phyloP scores from a whole-genome alignment of 1,140 invertebrate genomes.

The Triops longicaudatus region DNA sequence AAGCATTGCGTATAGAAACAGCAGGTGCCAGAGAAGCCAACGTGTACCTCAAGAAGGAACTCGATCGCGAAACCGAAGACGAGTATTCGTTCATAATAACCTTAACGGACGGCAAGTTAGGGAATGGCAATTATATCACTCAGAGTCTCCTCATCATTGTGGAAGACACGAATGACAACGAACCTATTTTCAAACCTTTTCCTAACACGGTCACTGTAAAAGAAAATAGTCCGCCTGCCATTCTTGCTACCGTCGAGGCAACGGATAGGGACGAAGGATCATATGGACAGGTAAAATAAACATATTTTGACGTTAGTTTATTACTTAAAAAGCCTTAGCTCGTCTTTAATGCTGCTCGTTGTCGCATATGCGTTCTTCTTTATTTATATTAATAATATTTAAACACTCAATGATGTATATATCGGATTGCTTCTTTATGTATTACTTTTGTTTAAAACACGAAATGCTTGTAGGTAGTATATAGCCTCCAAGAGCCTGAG shows the following conservation, averaged over 20 bases:
- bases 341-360: too few species aligned
- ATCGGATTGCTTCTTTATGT: background rate
- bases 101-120: constrained; percentile 75
- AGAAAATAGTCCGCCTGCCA: constrained; percentile 60
- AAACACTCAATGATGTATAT: background rate
- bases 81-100: constrained; percentile 82
- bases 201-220: constrained; percentile 66
- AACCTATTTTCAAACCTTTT: constrained; percentile 76
- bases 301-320: background rate
- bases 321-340: too few species aligned
- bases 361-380: too few species aligned
- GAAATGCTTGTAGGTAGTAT: constrained; percentile 40
- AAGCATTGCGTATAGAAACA: constrained; percentile 74
- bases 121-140: constrained; percentile 78
- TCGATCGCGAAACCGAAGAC: constrained; percentile 77
- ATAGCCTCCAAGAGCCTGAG: constrained; percentile 61
- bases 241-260: constrained; percentile 73
- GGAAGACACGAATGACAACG: constrained; percentile 87
- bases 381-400: too few species aligned
- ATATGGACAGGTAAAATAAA: constrained; percentile 73
- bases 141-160: constrained; percentile 79
- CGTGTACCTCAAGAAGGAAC: constrained; percentile 75
- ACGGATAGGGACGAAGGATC: constrained; percentile 81
- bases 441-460: background rate
- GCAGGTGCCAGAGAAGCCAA: constrained; percentile 69